Evolutionary conservation across 2,888 invertebrate species (phyloP), one percentile per base, ranked within the genome.

Genomic region (Drosophila demipolita): DNA sequence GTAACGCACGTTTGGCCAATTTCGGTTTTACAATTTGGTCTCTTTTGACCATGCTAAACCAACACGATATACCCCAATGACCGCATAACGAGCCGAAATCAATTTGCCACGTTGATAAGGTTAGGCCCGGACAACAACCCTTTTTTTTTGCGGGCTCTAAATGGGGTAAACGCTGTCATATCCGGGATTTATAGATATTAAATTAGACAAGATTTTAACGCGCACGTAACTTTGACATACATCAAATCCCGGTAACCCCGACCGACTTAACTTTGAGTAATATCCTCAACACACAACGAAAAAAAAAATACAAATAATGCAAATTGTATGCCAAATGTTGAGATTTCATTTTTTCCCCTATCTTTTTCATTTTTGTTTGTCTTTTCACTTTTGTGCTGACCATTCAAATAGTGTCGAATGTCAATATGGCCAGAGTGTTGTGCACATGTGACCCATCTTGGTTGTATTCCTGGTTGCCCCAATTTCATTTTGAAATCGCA

Each of bases 1-100:
- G 88, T 90, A 89, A 89, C 89, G 89, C 91, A 90, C 89, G 89
- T 90, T 90, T 84, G 83, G 84, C 90, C 89, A 88, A 85, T 85
- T 85, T 87, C 50, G 75, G 82, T 73, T 87, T 86, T 87, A 89
- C 89, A 89, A 83, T 85, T 81, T 79, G 65, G 54, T 66, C 60
- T 66, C 40, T 77, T 66, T 81, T 88, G 90, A 88, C 87, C 90
- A 87, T 60, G 74, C 73, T 79, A 82, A 76, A 79, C 70, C 71
- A 70, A 81, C 73, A 89, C 83, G 79, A 86, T 87, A 67, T 87
- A 89, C 89, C 87, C 90, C 90, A 88, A 90, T 88, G 89, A 87
- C 87, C 87, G 88, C 90, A 87, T 87, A 87, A 87, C 90, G 86
- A 87, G 89, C 82, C 79, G 78, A 87, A 88, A 87, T 90, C 90